Evolutionary conservation across 1,140 invertebrate species (phyloP).

Genomic region (Atta cephalotes): DNA sequence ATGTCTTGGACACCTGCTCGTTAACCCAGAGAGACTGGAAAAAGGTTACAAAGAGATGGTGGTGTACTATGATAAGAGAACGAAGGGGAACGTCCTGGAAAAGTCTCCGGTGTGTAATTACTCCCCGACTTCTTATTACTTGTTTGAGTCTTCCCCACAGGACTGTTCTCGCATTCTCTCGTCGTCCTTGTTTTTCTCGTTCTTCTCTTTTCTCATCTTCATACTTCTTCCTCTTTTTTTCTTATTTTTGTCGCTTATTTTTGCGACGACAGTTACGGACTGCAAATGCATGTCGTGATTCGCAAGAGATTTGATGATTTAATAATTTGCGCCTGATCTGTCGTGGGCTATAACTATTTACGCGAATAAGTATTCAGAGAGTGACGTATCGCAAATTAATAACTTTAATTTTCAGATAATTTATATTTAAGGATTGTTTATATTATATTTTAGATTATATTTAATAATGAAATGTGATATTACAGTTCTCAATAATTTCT

Average conservation of each 20-base stretch:
- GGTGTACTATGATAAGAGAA: slow-evolving; percentile 13
- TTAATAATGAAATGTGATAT: background rate
- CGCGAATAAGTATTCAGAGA: slow-evolving; percentile 1
- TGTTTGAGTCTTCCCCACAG: slow-evolving; percentile 68
- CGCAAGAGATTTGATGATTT: slow-evolving; percentile 1
- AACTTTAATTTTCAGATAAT: background rate
- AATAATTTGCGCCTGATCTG: slow-evolving; percentile 1
- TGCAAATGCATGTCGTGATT: background rate
- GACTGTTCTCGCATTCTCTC: slow-evolving; percentile 69
- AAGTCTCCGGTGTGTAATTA: slow-evolving; percentile 79
- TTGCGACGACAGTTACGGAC: background rate
- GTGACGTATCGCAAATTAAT: background rate
- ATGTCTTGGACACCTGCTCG: slow-evolving; percentile 70
- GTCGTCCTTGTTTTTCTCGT: slow-evolving; percentile 44
- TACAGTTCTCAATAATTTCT: background rate
- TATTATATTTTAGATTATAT: background rate
- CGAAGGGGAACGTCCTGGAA: slow-evolving; percentile 56
- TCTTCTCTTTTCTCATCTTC: slow-evolving; percentile 7
- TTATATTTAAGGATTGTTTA: background rate
- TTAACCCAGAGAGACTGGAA: slow-evolving; percentile 70
- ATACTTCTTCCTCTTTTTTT: too few species aligned
- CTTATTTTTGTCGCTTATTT: slow-evolving; percentile 37
- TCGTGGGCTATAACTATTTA: slow-evolving; percentile 23
- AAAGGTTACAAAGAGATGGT: slow-evolving; percentile 72
- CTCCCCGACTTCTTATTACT: slow-evolving; percentile 78